Evolutionary conservation across 2,888 invertebrate genomes (phyloP).

Genomic region (Schrankia costaestrigalis): DNA sequence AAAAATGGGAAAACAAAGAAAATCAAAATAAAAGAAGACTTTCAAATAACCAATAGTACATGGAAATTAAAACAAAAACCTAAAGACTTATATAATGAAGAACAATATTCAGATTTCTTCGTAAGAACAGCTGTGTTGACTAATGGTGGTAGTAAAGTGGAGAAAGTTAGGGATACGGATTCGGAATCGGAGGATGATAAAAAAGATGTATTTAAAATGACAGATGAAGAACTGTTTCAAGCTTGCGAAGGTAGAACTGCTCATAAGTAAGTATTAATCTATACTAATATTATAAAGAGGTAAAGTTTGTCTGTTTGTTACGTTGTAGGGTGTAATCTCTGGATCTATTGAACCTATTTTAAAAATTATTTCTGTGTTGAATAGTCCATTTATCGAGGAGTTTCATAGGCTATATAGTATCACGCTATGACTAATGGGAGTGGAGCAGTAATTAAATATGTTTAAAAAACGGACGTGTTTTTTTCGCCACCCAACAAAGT

Average conservation of each 20-base stretch:
- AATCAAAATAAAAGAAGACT: constrained; percentile 56
- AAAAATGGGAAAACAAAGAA: constrained; percentile 67
- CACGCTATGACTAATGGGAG: no score
- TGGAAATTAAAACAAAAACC: constrained; percentile 59
- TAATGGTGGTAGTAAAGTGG: constrained; percentile 49
- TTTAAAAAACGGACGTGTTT: no score
- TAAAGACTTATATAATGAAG: constrained; percentile 32
- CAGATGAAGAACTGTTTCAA: constrained; percentile 89
- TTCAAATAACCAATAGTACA: constrained; percentile 61
- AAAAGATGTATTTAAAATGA: constrained; percentile 66
- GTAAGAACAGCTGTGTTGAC: constrained; percentile 60
- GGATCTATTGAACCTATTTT: no score
- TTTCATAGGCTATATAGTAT: no score
- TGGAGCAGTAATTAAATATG: no score
- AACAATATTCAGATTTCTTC: constrained; percentile 61
- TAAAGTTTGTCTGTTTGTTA: no score
- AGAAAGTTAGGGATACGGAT: constrained; percentile 46
- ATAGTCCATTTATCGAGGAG: no score
- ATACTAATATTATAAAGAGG: no score
- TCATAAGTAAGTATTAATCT: constrained; percentile 83
- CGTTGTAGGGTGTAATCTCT: no score
- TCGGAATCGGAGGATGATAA: constrained; percentile 45
- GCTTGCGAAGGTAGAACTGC: constrained; percentile 91
- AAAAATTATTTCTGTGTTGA: no score
- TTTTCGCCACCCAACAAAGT: no score